phyloP scores from a whole-genome alignment of 2,797 vertebrate species.

The Catharus ustulatus region DNA sequence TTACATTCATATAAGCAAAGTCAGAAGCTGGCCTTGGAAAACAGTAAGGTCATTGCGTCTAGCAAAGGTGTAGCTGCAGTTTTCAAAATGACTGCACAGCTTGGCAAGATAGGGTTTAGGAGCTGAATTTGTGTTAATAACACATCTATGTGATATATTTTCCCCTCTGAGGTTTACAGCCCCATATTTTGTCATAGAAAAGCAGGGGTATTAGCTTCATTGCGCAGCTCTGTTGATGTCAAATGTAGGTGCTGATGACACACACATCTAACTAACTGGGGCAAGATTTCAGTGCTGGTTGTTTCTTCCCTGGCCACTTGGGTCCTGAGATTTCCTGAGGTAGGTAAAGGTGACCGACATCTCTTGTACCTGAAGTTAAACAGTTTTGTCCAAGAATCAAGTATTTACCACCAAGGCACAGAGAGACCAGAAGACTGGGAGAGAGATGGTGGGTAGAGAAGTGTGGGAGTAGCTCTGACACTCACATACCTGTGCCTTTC shows the following conservation, averaged over 20 bases:
- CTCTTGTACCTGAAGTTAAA: not conserved
- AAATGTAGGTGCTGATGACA: not conserved
- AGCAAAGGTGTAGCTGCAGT: not conserved
- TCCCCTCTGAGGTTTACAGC: not conserved
- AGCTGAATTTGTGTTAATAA: slow-evolving; percentile 16
- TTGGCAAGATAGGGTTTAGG: not conserved
- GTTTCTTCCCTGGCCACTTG: not conserved
- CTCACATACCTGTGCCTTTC: not conserved
- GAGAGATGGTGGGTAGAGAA: not conserved
- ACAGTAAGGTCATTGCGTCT: slow-evolving; percentile 3
- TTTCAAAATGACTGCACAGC: not conserved
- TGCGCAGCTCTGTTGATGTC: not conserved
- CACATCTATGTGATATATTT: slow-evolving; percentile 21
- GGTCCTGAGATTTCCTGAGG: not conserved
- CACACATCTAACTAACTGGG: not conserved
- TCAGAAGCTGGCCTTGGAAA: slow-evolving; percentile 29
- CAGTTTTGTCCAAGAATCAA: not conserved
- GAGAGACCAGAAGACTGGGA: not conserved
- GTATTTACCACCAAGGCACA: not conserved
- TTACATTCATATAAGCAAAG: slow-evolving; percentile 31
- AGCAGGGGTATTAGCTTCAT: not conserved
- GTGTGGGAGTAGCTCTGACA: not conserved
- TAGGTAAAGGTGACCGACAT: not conserved
- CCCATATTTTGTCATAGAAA: not conserved
- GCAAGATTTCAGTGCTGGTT: not conserved